Conservation (phyloP, 2,888 invertebrate genomes). For the Mythimna vitellina region DNA sequence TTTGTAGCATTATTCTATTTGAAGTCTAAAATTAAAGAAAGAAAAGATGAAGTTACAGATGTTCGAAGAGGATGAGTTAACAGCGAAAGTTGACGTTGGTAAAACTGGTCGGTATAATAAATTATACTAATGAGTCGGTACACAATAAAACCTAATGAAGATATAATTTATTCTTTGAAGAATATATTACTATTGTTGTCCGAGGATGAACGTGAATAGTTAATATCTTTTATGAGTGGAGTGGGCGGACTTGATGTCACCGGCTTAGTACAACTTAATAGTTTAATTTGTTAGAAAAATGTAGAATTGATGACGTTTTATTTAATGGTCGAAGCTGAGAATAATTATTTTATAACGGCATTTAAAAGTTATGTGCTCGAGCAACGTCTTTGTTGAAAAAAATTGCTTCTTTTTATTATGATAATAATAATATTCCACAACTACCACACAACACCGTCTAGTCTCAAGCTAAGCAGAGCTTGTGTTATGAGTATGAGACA, state of each 20-base stretch:
- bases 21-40: conserved; percentile 15
- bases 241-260: conserved; percentile 54
- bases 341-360: conserved; percentile 17
- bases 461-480: too few species aligned
- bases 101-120: conserved; percentile 56
- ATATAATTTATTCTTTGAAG: conserved; percentile 68
- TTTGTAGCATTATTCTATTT: conserved; percentile 19
- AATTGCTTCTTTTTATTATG: too few species aligned
- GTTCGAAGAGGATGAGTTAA: conserved; percentile 26
- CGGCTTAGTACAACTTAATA: conserved; percentile 41
- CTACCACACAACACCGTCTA: too few species aligned
- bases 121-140: conserved; percentile 67
- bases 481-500: too few species aligned
- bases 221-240: conserved; percentile 54
- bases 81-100: conserved; percentile 8
- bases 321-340: conserved; percentile 11
- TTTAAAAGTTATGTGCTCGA: conserved; percentile 18
- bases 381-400: neutral
- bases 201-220: conserved; percentile 56
- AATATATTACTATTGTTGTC: conserved; percentile 68
- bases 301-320: conserved; percentile 30
- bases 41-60: conserved; percentile 23
- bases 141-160: conserved; percentile 66
- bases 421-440: too few species aligned
- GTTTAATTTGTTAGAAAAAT: conserved; percentile 58